Conservation (phyloP, 2,797 vertebrate species). For the Gymnopithys bicolor region DNA sequence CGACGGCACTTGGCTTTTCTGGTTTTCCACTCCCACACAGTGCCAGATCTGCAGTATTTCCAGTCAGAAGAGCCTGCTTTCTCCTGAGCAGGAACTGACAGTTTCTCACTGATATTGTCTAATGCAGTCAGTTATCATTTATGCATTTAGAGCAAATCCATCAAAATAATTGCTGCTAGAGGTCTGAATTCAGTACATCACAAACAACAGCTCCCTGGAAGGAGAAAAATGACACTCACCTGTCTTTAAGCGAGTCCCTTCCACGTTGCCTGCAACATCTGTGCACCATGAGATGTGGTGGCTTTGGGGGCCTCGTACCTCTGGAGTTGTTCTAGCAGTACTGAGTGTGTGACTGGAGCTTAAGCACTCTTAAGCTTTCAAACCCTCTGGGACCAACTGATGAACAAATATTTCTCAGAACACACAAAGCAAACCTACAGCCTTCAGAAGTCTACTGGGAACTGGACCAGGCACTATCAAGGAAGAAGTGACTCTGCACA, state of each 20-base stretch:
- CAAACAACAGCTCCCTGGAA: conserved; percentile 7
- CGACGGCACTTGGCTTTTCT: not conserved
- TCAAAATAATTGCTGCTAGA: conserved; percentile 22
- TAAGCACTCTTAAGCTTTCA: not conserved
- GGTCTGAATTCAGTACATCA: not conserved
- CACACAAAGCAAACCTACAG: not conserved
- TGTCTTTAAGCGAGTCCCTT: not conserved
- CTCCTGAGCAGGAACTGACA: not conserved
- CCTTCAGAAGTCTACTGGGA: not conserved
- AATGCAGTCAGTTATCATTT: not conserved
- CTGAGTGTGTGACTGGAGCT: not conserved
- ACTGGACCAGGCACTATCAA: not conserved
- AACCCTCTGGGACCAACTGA: not conserved
- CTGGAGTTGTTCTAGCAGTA: not conserved
- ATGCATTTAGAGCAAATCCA: conserved; percentile 21
- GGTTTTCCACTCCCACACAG: not conserved
- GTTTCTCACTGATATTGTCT: not conserved
- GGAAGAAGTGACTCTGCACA: not conserved
- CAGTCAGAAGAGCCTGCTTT: not conserved
- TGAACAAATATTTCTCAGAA: not conserved
- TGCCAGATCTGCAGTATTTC: not conserved
- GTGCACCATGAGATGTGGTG: not conserved
- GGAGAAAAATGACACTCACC: conserved; percentile 58
- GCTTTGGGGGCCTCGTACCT: not conserved
- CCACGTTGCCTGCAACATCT: accelerated